These are phyloP conservation scores for Saccostrea echinata DNA, from an alignment of 1,140 invertebrate genomes.

Conservation along the genomic window DNA sequence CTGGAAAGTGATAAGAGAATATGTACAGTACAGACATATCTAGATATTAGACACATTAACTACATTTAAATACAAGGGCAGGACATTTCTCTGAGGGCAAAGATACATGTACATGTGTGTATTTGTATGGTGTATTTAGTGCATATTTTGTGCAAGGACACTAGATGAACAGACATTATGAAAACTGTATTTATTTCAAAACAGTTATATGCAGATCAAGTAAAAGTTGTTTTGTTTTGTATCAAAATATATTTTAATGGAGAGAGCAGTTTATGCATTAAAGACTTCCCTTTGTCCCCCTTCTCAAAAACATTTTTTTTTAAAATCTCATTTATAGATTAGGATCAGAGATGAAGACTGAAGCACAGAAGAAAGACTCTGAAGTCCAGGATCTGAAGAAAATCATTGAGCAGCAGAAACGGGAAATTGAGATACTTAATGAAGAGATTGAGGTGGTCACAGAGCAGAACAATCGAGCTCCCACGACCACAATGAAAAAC, in stretches of 20 bases:
- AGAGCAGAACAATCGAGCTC: conserved; percentile 77
- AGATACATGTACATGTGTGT: no score
- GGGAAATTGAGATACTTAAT: conserved; percentile 76
- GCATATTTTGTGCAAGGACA: no score
- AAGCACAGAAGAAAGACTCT: conserved; percentile 64
- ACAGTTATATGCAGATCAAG: no score
- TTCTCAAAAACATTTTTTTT: neutral
- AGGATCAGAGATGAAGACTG: conserved; percentile 62
- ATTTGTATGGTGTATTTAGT: no score
- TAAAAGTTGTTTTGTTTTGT: no score
- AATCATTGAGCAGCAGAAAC: conserved; percentile 75
- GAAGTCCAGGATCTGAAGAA: conserved; percentile 56
- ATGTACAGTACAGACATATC: no score
- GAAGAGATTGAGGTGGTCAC: conserved; percentile 78
- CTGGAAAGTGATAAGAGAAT: no score
- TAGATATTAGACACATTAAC: no score
- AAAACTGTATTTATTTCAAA: no score
- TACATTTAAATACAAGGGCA: no score
- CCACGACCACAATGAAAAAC: conserved; percentile 77
- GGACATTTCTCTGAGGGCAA: no score
- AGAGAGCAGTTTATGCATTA: neutral
- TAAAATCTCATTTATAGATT: conserved; percentile 57
- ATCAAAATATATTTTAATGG: neutral
- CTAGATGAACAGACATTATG: no score
- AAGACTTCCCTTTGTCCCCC: neutral